Conservation (phyloP, 2,797 vertebrate genomes). For the Micrastur ruficollis region DNA sequence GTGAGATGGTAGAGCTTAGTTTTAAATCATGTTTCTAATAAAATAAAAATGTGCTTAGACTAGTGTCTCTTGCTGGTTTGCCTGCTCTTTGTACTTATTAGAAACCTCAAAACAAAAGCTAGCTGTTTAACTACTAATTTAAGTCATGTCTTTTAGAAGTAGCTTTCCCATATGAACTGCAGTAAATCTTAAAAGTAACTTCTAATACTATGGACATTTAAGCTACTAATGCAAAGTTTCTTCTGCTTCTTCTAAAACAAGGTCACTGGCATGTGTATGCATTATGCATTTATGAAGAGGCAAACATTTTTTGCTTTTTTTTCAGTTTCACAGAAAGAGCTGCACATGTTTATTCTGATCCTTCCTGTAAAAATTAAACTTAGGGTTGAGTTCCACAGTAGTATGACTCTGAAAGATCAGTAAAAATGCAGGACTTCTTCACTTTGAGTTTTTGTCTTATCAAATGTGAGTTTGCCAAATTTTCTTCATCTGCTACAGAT, state of each 20-base stretch:
- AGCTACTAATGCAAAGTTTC: background rate
- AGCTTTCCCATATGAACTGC: background rate
- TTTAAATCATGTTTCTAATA: background rate
- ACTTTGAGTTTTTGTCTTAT: slow-evolving; percentile 78
- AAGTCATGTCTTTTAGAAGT: background rate
- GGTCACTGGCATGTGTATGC: background rate
- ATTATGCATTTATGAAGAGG: background rate
- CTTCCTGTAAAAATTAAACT: slow-evolving; percentile 52
- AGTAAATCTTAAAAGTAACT: background rate
- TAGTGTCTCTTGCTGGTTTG: background rate
- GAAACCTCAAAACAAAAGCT: background rate
- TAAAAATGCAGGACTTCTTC: slow-evolving; percentile 58
- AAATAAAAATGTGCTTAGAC: background rate
- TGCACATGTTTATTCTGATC: slow-evolving; percentile 4
- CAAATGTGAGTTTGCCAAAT: slow-evolving; percentile 87
- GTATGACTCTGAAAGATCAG: slow-evolving; percentile 50
- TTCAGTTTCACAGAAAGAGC: background rate
- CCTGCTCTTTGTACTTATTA: background rate
- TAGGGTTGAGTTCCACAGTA: slow-evolving; percentile 65
- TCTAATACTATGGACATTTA: background rate
- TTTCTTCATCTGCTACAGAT: slow-evolving; percentile 88
- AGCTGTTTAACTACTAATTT: background rate
- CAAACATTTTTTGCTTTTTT: background rate
- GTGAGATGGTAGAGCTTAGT: background rate
- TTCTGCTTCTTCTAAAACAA: background rate